A percentile compares a stretch with the other conserved stretches of the same genome.
These are phyloP conservation scores for Cossypha dichroa DNA, from an alignment of 2,797 vertebrate genomes.

Conservation along the genomic window DNA sequence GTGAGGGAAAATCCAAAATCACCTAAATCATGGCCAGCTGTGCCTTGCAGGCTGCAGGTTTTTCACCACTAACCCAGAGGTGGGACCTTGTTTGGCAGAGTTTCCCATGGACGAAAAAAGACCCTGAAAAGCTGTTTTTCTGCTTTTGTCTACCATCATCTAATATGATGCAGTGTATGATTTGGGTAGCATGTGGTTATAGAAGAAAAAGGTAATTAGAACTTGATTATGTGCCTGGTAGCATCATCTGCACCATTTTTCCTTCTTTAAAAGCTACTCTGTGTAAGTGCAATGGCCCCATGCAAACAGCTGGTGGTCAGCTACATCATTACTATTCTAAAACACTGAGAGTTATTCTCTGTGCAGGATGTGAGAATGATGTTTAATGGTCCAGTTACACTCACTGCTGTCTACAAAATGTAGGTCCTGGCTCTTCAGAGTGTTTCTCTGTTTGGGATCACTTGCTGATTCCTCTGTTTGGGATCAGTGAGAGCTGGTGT, in stretches of 20 bases:
- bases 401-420: not conserved
- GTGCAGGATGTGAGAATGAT: not conserved
- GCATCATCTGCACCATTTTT: not conserved
- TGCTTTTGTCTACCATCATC: not conserved
- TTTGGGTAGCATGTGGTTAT: not conserved
- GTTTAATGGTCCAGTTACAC: not conserved
- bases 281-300: not conserved
- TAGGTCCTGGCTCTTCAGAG: not conserved
- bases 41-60: not conserved
- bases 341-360: not conserved
- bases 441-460: rapidly evolving
- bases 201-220: not conserved
- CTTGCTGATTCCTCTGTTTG: not conserved
- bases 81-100: not conserved
- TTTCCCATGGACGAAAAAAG: not conserved
- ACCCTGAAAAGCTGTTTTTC: not conserved
- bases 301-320: not conserved
- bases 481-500: rapidly evolving
- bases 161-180: not conserved
- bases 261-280: not conserved
- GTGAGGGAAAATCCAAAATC: not conserved
- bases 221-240: not conserved
- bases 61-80: not conserved
- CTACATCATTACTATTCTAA: not conserved
- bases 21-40: rapidly evolving